phyloP scores from a whole-genome alignment of 1,140 invertebrate genomes.

The Ericerus pela region DNA sequence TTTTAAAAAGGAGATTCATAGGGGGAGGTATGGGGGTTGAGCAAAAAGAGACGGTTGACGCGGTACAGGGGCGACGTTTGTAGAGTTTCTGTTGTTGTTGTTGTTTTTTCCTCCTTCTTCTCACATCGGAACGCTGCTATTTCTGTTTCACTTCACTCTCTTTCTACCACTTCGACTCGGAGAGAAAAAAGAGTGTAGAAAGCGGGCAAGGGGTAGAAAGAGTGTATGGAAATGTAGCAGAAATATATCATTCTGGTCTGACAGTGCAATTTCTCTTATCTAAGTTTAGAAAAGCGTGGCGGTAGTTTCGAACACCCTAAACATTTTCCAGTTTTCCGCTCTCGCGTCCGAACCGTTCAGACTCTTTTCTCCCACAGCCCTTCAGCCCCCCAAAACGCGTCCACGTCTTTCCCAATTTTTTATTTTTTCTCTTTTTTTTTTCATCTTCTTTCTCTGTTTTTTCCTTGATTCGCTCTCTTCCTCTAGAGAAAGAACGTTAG shows the following conservation, averaged over 20 bases:
- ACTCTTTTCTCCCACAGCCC: no score
- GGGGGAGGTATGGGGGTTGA: no score
- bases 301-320: slow-evolving; percentile 10
- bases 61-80: background rate
- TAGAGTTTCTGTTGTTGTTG: background rate
- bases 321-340: slow-evolving; percentile 10
- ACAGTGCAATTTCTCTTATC: slow-evolving; percentile 26
- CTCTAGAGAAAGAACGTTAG: no score
- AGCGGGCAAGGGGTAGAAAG: slow-evolving; percentile 16
- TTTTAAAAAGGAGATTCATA: no score
- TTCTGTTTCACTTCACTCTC: no score
- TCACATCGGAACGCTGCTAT: background rate
- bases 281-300: slow-evolving; percentile 12
- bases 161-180: no score
- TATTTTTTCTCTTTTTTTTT: no score
- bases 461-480: no score
- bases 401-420: no score
- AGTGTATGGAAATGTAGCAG: slow-evolving; percentile 21
- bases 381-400: no score
- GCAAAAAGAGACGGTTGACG: no score
- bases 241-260: slow-evolving; percentile 24
- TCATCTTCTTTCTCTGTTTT: no score
- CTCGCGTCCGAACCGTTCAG: background rate
- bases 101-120: background rate
- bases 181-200: slow-evolving; percentile 1